Base-by-base conservation (phyloP, 1,140 invertebrate genomes). In the Polypedilum pembai region DNA sequence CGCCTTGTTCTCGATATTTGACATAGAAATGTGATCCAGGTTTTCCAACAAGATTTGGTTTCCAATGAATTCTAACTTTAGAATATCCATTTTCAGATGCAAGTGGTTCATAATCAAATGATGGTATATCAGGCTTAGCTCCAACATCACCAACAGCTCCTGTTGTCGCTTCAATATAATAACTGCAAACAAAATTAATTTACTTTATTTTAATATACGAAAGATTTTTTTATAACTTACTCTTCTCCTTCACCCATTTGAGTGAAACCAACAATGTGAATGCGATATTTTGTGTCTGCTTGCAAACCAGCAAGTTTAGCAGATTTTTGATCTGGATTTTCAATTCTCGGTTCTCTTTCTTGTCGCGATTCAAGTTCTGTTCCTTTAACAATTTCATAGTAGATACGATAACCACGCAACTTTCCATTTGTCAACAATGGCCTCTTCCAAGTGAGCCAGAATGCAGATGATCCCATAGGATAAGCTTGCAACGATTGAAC, bases 391-490 rank as follows among this genome's bases (percentile, higher is more conserved):
- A 89, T 87, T 79, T 93, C 89, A 82, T 95, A 97, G 80, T 92
- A 94, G 78, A 99, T 92, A 80, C 91, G 91, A 82, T 98, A 99
- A 8, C 95, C 95, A 1, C 90, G 95, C 0, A 99, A 82, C 75
- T 92, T 87, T 24, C 98, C 98, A 84, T 99, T 99, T 17, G 94
- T 90, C 79, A 96, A 91, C 18, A 93, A 87, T 0, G 98, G 98
- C 79, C 91, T 91, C 79, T 94, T 91, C 98, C 98, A 99, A 73
- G 88, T 88, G 0, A 99, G 83, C 73, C 90, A 87, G 78, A 98
- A 89, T 12, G 94, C 93, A 18, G 92, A 95, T 0, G 94, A 92
- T 12, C 95, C 95, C 79, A 95, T 86, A 0, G 92, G 92, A 78
- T 90, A 89, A 0, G 91, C 94, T 79, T 94, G 91, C 73, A 87